Conservation (phyloP, 2,797 vertebrate species). For the Helarctos malayanus region DNA sequence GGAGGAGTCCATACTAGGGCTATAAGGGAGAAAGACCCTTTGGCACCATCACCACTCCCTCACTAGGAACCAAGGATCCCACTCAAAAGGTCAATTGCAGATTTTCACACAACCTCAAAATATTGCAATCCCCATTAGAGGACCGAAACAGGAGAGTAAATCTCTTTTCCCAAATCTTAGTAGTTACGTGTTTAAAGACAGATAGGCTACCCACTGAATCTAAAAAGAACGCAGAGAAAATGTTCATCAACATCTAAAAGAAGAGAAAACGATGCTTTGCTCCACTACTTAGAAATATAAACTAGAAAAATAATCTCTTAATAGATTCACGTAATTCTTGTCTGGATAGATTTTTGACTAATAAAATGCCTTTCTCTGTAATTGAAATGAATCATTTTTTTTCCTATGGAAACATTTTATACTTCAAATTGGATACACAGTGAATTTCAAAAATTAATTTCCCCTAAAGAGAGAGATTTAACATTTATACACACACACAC, state of each 20-base stretch:
- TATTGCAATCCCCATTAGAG: not conserved
- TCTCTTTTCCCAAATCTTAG: constrained; percentile 2
- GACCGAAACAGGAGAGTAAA: not conserved
- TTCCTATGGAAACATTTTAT: not conserved
- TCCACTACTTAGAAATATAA: constrained; percentile 33
- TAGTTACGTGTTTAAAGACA: not conserved
- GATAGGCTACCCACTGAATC: not conserved
- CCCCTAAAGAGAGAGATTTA: not conserved
- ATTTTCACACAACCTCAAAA: not conserved
- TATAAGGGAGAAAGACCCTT: not conserved
- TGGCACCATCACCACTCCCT: not conserved
- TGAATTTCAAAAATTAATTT: constrained; percentile 49
- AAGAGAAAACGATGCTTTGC: constrained; percentile 12
- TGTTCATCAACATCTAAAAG: constrained; percentile 24
- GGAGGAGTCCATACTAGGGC: not conserved
- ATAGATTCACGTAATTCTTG: constrained; percentile 36
- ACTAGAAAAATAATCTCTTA: constrained; percentile 49
- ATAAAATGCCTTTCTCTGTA: constrained; percentile 44
- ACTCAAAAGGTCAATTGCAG: not conserved
- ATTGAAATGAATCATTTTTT: constrained; percentile 61
- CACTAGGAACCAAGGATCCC: not conserved
- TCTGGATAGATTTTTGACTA: constrained; percentile 27
- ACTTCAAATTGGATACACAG: constrained; percentile 5
- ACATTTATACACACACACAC: not conserved
- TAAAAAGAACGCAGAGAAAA: not conserved